Base-by-base conservation (phyloP, 2,797 vertebrate species). In the Sparidentex hasta region DNA sequence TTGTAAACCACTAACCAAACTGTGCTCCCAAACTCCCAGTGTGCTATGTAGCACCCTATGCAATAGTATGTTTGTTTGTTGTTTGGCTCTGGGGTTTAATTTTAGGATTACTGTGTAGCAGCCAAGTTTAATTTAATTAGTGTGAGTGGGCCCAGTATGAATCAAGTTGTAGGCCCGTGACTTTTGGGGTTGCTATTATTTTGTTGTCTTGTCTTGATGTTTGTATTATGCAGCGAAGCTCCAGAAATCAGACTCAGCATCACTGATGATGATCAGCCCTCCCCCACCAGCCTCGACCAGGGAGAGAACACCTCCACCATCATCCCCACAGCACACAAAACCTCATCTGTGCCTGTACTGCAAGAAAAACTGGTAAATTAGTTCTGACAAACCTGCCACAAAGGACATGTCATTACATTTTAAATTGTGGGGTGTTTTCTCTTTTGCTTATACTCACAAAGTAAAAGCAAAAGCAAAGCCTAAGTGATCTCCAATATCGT, bases 211-310 rank as follows among this genome's bases (percentile, higher is more conserved):
- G 11, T 50, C 48, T 65, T 4, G 23, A 63, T 5, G 23, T 65
- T 5, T 38, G 7, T 47, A 0, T 2, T 50, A 5, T 81, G 56
- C 89, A 97, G 96, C 11, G 85, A 93, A 7, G 87, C 93, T 63
- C 93, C 94, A 0, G 88, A 86, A 9, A 90, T 90, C 72, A 93
- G 92, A 57, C 66, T 96, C 62, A 71, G 76, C 1, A 82, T 93
- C 84, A 76, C 76, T 3, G 93, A 92, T 9, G 93, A 92, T 9
- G 95, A 91, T 56, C 90, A 87, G 11, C 90, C 93, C 0, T 80
- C 94, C 46, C 96, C 96, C 20, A 93, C 92, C 1, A 90, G 95
- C 43, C 86, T 95, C 4, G 90, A 93, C 66, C 82, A 94, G 74
- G 41, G 65, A 50, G 51, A 84, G 25, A 12, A 71, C 0, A 18